phyloP scores from a whole-genome alignment of 2,113 vertebrate genomes.

The Gila orcuttii region DNA sequence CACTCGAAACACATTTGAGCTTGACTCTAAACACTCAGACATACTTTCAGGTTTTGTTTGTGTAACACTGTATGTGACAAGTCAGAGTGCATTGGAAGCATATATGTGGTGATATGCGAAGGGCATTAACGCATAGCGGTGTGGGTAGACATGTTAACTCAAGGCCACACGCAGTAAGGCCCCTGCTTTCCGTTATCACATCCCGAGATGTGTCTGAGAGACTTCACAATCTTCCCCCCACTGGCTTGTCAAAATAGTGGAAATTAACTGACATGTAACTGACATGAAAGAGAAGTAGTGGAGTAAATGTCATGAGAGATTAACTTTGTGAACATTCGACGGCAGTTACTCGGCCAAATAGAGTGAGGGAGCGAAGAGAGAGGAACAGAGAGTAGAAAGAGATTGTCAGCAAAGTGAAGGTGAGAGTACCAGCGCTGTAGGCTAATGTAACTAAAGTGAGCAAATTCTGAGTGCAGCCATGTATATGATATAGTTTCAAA shows the following conservation, averaged over 20 bases:
- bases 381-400: conserved; percentile 18
- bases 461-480: neutral
- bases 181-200: conserved; percentile 11
- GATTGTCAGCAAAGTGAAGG: conserved; percentile 8
- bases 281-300: neutral
- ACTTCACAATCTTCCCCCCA: neutral
- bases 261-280: neutral
- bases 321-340: conserved; percentile 66
- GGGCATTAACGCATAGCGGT: conserved; percentile 54
- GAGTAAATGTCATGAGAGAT: conserved; percentile 74
- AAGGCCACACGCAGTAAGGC: neutral
- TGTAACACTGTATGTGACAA: conserved; percentile 15
- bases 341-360: conserved; percentile 66
- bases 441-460: conserved; percentile 9
- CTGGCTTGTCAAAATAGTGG: neutral
- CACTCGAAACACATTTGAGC: conserved; percentile 9
- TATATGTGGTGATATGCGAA: conserved; percentile 8
- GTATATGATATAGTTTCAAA: neutral
- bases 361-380: conserved; percentile 39
- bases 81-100: neutral
- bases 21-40: conserved; percentile 3
- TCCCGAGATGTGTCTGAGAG: conserved; percentile 10
- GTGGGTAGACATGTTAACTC: conserved; percentile 49
- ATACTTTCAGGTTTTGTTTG: conserved; percentile 6
- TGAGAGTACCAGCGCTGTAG: conserved; percentile 4